These are phyloP conservation scores for Drosophila crucigera DNA, from an alignment of 2,888 invertebrate species.

Conservation along the genomic window DNA sequence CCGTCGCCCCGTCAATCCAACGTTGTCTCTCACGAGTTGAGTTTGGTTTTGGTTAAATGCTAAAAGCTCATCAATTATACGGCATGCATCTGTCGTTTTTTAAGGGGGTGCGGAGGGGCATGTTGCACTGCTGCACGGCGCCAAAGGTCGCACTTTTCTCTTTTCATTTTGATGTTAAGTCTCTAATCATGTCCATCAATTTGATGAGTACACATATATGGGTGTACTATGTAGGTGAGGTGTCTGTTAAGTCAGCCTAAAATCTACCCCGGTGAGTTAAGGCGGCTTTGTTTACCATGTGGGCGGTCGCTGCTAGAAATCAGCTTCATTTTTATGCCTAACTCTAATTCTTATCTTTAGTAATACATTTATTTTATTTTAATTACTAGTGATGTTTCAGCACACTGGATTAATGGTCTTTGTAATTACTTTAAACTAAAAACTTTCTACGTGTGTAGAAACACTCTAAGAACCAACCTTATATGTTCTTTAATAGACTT, in stretches of 20 bases:
- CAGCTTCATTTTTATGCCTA: constrained; percentile 23
- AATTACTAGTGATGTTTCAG: background rate
- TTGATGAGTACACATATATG: constrained; percentile 55
- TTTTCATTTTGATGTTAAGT: constrained; percentile 54
- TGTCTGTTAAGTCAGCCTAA: constrained; percentile 10
- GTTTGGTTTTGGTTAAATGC: constrained; percentile 63
- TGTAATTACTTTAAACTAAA: background rate
- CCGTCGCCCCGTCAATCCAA: constrained; percentile 34
- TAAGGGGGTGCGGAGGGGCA: constrained; percentile 16
- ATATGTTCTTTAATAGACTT: background rate
- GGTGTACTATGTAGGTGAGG: constrained; percentile 21
- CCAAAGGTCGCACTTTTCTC: constrained; percentile 78
- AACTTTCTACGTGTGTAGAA: background rate
- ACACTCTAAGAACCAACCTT: background rate
- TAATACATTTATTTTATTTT: constrained; percentile 4
- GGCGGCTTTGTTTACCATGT: constrained; percentile 20
- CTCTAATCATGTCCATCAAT: constrained; percentile 82
- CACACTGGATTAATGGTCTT: background rate
- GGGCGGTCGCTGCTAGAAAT: constrained; percentile 44
- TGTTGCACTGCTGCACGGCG: constrained; percentile 56
- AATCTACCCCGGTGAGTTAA: constrained; percentile 14
- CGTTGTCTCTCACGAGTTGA: constrained; percentile 31
- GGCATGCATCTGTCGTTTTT: constrained; percentile 67
- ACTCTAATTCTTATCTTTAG: constrained; percentile 8
- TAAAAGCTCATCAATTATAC: constrained; percentile 83